Conservation (phyloP, 1,140 invertebrate genomes). For the Asbolus verrucosus region DNA sequence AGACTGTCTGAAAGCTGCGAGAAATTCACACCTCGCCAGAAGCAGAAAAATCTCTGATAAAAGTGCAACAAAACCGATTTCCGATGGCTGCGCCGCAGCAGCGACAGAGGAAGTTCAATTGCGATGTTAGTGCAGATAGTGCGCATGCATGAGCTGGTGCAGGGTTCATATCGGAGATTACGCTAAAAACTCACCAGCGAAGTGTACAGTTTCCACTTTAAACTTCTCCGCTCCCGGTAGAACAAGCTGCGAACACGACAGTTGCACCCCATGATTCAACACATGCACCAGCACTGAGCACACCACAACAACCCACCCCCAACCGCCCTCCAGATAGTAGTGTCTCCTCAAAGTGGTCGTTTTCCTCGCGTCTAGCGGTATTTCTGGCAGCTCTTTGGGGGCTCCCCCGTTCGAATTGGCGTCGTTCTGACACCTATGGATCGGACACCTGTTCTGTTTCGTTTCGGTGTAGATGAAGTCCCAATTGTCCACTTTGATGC, state of each 20-base stretch:
- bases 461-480: constrained; percentile 60
- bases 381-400: constrained; percentile 51
- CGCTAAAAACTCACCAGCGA: constrained; percentile 57
- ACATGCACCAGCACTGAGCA: constrained; percentile 76
- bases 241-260: constrained; percentile 65
- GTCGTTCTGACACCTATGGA: constrained; percentile 40
- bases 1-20: neutral
- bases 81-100: neutral
- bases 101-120: neutral
- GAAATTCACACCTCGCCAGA: neutral
- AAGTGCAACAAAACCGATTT: neutral
- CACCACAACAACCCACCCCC: constrained; percentile 82
- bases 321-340: constrained; percentile 84
- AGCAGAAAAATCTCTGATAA: neutral
- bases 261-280: constrained; percentile 75
- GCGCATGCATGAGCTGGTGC: too few species aligned
- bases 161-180: too few species aligned
- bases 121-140: too few species aligned
- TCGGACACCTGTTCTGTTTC: constrained; percentile 45
- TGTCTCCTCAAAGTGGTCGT: constrained; percentile 67
- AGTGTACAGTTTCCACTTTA: constrained; percentile 56
- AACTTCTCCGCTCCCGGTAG: constrained; percentile 57
- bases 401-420: constrained; percentile 1
- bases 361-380: constrained; percentile 61
- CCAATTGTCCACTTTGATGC: constrained; percentile 61